Conservation (phyloP, 2,888 invertebrate species). For the Drosophila longiperda region DNA sequence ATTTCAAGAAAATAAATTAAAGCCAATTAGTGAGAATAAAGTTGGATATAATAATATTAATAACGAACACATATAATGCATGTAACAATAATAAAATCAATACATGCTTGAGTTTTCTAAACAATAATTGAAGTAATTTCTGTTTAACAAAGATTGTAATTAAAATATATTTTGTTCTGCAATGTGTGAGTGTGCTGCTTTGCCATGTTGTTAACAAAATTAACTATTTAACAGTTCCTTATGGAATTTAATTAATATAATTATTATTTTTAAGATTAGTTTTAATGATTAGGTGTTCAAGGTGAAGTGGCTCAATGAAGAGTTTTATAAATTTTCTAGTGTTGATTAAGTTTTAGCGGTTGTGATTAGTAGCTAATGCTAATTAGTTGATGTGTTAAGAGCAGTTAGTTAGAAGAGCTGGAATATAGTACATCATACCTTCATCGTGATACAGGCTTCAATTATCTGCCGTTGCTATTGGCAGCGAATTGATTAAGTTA, state of each 20-base stretch:
- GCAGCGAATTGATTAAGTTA: slow-evolving; percentile 85
- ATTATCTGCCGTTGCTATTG: slow-evolving; percentile 92
- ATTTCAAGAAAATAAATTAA: background rate
- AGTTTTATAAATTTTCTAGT: slow-evolving; percentile 31
- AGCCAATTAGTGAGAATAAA: background rate
- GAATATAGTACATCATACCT: slow-evolving; percentile 88
- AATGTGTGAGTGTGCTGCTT: slow-evolving; percentile 51
- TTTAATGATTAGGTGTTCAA: slow-evolving; percentile 23
- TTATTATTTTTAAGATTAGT: slow-evolving; percentile 7
- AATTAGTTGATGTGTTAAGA: slow-evolving; percentile 50
- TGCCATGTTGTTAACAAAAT: slow-evolving; percentile 38
- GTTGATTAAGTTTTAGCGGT: slow-evolving; percentile 38
- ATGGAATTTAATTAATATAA: slow-evolving; percentile 17
- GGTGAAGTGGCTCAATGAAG: slow-evolving; percentile 36
- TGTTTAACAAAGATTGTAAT: background rate
- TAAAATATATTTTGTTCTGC: slow-evolving; percentile 33
- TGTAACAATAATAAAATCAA: slow-evolving; percentile 6
- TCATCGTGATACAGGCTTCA: slow-evolving; percentile 97
- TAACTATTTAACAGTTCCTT: slow-evolving; percentile 28
- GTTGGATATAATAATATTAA: background rate
- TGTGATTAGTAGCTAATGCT: slow-evolving; percentile 50
- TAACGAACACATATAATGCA: slow-evolving; percentile 1
- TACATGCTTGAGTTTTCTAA: slow-evolving; percentile 14
- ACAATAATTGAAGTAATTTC: slow-evolving; percentile 3
- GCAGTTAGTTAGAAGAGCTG: slow-evolving; percentile 58